Conservation (phyloP, 2,113 vertebrate species). For the Podarcis muralis region DNA sequence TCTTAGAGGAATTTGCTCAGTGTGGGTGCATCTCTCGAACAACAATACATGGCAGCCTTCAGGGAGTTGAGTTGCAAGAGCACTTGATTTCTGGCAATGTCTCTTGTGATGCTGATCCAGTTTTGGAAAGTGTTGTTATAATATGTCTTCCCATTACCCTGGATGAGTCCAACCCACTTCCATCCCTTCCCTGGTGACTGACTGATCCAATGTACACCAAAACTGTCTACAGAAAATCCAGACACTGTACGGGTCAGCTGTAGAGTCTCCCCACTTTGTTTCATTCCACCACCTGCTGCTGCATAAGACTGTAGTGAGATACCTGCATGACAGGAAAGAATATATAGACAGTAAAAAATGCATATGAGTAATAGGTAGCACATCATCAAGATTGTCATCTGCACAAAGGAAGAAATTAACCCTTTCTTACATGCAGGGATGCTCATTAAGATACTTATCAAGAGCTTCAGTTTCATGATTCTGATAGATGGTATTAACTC, state of each 20-base stretch:
- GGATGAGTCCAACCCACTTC: slow-evolving; percentile 20
- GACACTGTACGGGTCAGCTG: slow-evolving; percentile 40
- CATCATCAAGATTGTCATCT: background rate
- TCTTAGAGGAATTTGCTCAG: background rate
- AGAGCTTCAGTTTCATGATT: background rate
- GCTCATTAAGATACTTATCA: background rate
- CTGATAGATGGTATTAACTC: background rate
- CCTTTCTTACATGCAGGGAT: background rate
- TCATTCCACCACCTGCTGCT: background rate
- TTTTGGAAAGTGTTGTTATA: background rate
- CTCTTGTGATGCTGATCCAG: slow-evolving; percentile 9
- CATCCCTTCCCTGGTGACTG: slow-evolving; percentile 56
- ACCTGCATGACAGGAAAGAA: background rate
- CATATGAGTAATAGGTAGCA: background rate
- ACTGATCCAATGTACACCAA: slow-evolving; percentile 12
- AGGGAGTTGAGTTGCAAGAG: slow-evolving; percentile 23
- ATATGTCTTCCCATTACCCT: background rate
- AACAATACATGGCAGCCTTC: slow-evolving; percentile 55
- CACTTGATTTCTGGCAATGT: slow-evolving; percentile 12
- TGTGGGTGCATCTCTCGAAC: background rate
- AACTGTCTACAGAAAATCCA: slow-evolving; percentile 20
- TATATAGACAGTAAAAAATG: background rate
- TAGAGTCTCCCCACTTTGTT: background rate
- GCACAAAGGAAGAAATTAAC: background rate
- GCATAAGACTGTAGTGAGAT: no score